Evolutionary conservation across 2,113 vertebrate species (phyloP).

Genomic region (Scophthalmus maximus): DNA sequence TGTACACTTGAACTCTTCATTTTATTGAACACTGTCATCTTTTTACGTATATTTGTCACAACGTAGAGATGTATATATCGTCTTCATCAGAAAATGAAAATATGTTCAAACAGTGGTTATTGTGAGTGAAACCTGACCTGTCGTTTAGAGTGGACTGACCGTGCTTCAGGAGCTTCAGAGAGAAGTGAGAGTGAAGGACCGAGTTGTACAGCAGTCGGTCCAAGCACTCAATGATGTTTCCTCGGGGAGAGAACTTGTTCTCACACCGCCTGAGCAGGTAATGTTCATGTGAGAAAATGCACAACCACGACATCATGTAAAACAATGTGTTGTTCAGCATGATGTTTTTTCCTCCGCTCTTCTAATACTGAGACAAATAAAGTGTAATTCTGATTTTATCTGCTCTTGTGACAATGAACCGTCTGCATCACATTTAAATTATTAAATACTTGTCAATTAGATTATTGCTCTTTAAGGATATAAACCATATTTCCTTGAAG

Average conservation of each 20-base stretch:
- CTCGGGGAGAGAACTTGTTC: constrained; percentile 73
- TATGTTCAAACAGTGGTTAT: neutral
- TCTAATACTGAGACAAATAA: too few species aligned
- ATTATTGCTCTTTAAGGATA: too few species aligned
- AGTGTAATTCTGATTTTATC: too few species aligned
- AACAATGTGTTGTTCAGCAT: neutral
- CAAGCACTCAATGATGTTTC: constrained; percentile 82
- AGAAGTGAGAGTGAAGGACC: constrained; percentile 86
- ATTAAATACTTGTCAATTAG: too few species aligned
- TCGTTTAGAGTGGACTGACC: constrained; percentile 81
- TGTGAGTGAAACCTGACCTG: constrained; percentile 3
- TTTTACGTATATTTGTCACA: neutral
- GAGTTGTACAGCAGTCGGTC: constrained; percentile 85
- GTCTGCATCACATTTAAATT: too few species aligned
- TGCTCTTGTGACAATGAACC: too few species aligned
- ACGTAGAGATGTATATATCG: neutral
- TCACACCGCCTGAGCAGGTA: constrained; percentile 86
- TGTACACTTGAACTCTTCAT: too few species aligned
- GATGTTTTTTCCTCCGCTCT: neutral
- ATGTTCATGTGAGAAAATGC: neutral
- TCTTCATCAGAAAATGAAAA: neutral
- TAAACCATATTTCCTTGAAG: neutral
- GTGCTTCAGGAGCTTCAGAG: constrained; percentile 84
- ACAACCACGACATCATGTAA: neutral
- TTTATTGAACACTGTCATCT: neutral